Conservation (phyloP, 2,888 invertebrate genomes). For the Lycia hirtaria region DNA sequence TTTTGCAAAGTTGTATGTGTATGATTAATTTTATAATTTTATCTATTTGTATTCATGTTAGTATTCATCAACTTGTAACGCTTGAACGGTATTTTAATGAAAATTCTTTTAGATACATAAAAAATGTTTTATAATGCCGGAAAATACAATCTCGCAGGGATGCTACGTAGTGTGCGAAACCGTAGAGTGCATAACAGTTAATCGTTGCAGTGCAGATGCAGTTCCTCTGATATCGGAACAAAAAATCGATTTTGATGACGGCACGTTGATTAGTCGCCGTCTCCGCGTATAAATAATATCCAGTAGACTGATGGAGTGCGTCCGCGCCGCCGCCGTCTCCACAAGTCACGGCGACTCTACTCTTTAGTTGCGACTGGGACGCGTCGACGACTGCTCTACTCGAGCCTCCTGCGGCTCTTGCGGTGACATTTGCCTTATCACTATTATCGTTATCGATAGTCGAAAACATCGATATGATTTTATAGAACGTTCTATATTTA, state of each 20-base stretch:
- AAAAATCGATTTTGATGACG: conserved; percentile 62
- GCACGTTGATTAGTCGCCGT: conserved; percentile 61
- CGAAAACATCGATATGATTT: conserved; percentile 59
- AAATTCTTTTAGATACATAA: too few relatives aligned
- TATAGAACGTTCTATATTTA: conserved; percentile 45
- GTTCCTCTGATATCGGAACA: conserved; percentile 46
- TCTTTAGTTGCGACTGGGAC: conserved; percentile 80
- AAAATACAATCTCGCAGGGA: too few relatives aligned
- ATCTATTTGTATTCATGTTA: too few relatives aligned
- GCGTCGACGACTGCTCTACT: conserved; percentile 77
- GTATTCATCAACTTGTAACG: too few relatives aligned
- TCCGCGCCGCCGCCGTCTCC: conserved; percentile 63
- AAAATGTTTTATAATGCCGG: too few relatives aligned
- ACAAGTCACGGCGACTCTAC: conserved; percentile 54
- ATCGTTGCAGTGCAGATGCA: too few relatives aligned
- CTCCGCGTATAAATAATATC: conserved; percentile 73
- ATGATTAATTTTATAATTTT: too few relatives aligned
- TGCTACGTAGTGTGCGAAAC: too few relatives aligned
- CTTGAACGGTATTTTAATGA: too few relatives aligned
- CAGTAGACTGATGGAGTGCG: conserved; percentile 68
- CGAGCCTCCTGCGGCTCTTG: conserved; percentile 68
- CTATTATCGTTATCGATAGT: conserved; percentile 58
- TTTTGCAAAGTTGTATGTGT: too few relatives aligned
- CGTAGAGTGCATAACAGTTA: too few relatives aligned
- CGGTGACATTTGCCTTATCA: conserved; percentile 76